Evolutionary conservation across 2,888 invertebrate genomes (phyloP).

Genomic region (Lepidonotus clava): DNA sequence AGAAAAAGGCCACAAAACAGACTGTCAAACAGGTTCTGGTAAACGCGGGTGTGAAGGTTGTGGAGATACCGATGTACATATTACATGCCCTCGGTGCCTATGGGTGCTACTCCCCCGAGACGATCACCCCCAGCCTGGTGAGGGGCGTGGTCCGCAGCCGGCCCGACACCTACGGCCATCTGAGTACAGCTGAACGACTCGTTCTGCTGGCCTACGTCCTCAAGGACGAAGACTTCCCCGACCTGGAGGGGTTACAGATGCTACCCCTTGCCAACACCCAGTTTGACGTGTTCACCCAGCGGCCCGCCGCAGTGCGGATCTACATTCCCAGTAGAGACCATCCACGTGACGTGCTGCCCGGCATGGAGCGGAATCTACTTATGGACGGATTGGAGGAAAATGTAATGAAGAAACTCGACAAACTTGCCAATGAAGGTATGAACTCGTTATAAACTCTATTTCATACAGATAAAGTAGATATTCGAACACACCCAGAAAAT

Average conservation of each 20-base stretch:
- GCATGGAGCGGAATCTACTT: slow-evolving; percentile 57
- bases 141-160: slow-evolving; percentile 50
- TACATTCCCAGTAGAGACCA: slow-evolving; percentile 49
- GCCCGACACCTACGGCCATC: slow-evolving; percentile 39
- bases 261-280: slow-evolving; percentile 63
- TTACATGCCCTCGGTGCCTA: slow-evolving; percentile 62
- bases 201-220: slow-evolving; percentile 59
- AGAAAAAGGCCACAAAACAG: slow-evolving; percentile 31
- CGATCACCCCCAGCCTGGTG: slow-evolving; percentile 56
- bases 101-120: slow-evolving; percentile 22
- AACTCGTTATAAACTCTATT: background rate
- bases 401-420: slow-evolving; percentile 57
- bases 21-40: slow-evolving; percentile 57
- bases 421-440: slow-evolving; percentile 62
- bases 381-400: slow-evolving; percentile 54
- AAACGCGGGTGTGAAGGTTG: slow-evolving; percentile 52
- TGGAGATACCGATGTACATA: slow-evolving; percentile 59
- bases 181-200: slow-evolving; percentile 43
- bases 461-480: too few relatives aligned
- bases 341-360: slow-evolving; percentile 60
- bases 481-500: too few relatives aligned
- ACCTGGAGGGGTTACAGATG: slow-evolving; percentile 59
- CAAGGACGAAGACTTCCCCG: slow-evolving; percentile 62
- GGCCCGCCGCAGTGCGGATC: background rate
- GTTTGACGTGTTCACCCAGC: slow-evolving; percentile 60